Conservation (phyloP, 2,113 vertebrate genomes). For the Oriolus oriolus region DNA sequence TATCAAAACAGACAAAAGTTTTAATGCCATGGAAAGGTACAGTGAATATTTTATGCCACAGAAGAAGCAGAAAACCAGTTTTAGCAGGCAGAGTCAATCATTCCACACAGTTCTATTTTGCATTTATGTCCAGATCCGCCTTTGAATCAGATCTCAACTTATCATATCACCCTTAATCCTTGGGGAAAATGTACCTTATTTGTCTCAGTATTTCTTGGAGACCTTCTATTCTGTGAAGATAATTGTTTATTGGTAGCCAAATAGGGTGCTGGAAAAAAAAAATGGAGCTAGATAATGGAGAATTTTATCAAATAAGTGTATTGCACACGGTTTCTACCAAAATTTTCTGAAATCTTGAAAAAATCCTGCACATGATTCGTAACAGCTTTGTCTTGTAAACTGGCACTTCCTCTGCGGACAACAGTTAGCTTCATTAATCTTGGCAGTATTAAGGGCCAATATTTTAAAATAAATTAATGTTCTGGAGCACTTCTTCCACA, state of each 20-base stretch:
- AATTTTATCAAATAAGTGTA: background rate
- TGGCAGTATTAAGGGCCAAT: background rate
- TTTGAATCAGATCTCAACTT: background rate
- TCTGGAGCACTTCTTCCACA: conserved; percentile 9
- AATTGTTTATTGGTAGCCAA: background rate
- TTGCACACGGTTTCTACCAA: background rate
- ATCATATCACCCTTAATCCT: background rate
- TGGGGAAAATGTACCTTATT: background rate
- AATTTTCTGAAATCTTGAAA: conserved; percentile 14
- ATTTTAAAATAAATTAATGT: conserved; percentile 21
- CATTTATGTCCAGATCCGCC: background rate
- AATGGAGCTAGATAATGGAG: background rate
- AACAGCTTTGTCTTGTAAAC: background rate
- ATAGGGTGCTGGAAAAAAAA: background rate
- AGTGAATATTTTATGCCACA: background rate
- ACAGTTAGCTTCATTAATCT: conserved; percentile 4
- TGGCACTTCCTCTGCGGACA: background rate
- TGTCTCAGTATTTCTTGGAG: background rate
- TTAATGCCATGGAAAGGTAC: background rate
- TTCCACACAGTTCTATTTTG: background rate
- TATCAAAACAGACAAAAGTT: conserved; percentile 13
- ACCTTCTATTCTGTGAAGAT: background rate
- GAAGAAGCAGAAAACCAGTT: background rate
- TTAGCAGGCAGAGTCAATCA: background rate
- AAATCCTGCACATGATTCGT: background rate